These are phyloP conservation scores for Propsilocerus akamusi DNA, from an alignment of 1,140 invertebrate genomes.

Conservation along the genomic window DNA sequence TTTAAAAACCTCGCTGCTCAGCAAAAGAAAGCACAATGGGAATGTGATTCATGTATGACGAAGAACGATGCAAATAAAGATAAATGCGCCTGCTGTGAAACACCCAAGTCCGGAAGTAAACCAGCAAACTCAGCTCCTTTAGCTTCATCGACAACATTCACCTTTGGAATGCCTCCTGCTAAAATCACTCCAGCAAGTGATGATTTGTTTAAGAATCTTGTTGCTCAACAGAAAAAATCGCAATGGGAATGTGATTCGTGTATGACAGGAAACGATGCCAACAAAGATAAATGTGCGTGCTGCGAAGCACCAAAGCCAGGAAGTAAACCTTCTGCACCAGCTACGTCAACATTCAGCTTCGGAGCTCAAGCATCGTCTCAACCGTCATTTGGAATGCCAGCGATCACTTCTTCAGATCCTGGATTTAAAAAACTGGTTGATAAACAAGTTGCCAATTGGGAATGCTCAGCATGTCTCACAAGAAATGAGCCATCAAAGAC, in stretches of 20 bases:
- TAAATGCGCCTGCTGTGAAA: constrained; percentile 43
- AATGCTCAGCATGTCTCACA: constrained; percentile 44
- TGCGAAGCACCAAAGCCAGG: constrained; percentile 35
- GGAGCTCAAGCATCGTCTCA: constrained; percentile 11
- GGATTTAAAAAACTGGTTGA: constrained; percentile 18
- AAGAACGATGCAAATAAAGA: constrained; percentile 32
- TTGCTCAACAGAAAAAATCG: not conserved
- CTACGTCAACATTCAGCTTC: constrained; percentile 6
- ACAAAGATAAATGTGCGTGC: constrained; percentile 36
- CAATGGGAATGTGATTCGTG: not conserved
- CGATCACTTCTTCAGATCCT: constrained; percentile 10
- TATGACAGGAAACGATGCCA: not conserved
- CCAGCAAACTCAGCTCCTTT: not conserved
- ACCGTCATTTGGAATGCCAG: constrained; percentile 18
- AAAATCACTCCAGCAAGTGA: not conserved
- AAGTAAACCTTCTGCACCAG: constrained; percentile 17
- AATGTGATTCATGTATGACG: constrained; percentile 43
- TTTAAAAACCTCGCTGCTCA: not conserved
- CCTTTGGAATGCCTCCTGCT: not conserved
- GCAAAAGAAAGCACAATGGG: constrained; percentile 29
- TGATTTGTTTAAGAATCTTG: constrained; percentile 1
- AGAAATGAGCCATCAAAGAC: constrained; percentile 31
- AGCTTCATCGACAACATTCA: not conserved
- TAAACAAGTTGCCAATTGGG: constrained; percentile 32
- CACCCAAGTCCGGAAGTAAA: constrained; percentile 25